Base-by-base conservation (phyloP, 2,888 invertebrate genomes). In the Creontiades dilutus region DNA sequence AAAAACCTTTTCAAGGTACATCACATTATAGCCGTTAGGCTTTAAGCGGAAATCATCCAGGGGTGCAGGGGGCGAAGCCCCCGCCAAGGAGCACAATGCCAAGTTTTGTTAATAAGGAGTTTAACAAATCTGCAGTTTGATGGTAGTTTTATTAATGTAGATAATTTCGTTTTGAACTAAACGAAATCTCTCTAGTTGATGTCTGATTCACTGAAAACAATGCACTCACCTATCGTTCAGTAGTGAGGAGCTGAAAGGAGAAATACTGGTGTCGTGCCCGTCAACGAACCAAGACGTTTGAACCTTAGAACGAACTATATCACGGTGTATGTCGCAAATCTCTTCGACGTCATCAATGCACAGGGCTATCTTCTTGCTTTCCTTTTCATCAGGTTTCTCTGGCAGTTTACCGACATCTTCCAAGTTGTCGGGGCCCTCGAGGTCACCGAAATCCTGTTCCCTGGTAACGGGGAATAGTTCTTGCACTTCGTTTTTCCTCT, bases 361-460 rank as follows among this genome's bases (percentile, higher is more conserved):
- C 80, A 80, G 0, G 27, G 57, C 57, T n/a, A 89, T 37, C 28
- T 75, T 48, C 46, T 87, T 37, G 47, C 87, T 87, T 47, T 87
- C 87, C 27, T 76, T 87, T 48, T 76, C 47, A 9, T 46, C 48
- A 1, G 0, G 55, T 52, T 80, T 48, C 13, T 76, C 9, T 12
- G n/a, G 13, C 46, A n/a, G 19, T 57, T 48, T 47, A 19, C 86
- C 89, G 19, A 68, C 81, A 52, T 89, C 88, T 91, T 95, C 95
- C 37, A 95, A 92, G 89, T 94, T 90, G 92, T 93, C 90, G n/a
- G 90, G 75, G 92, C 94, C 93, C 92, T 95, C 93, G 85, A 97
- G 95, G 91, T 97, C 96, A 0, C 94, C 94, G 93, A 97, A 97
- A 93, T 97, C 97, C 81, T 94, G 93, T 5, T 96, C 95, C 0